phyloP scores from a whole-genome alignment of 2,888 invertebrate genomes.

The Chrysotoxum bicinctum region DNA sequence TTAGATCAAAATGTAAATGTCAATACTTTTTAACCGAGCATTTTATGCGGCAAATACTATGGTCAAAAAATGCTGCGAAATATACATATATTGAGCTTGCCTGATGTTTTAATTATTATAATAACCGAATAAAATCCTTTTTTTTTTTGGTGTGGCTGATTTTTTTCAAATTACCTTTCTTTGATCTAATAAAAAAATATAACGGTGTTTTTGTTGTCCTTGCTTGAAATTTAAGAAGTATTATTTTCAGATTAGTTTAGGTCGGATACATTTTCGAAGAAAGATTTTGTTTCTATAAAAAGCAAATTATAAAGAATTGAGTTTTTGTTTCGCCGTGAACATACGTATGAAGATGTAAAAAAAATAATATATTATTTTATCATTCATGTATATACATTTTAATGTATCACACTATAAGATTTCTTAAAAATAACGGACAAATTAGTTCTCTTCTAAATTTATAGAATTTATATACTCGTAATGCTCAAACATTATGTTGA shows the following conservation, averaged over 20 bases:
- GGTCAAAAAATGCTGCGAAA: neutral
- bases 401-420: too few relatives aligned
- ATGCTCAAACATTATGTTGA: too few relatives aligned
- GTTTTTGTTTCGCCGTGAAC: too few relatives aligned
- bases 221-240: neutral
- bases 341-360: too few relatives aligned
- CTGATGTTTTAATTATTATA: neutral
- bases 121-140: conserved; percentile 5
- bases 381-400: too few relatives aligned
- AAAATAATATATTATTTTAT: too few relatives aligned
- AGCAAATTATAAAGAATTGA: too few relatives aligned
- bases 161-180: neutral
- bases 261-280: too few relatives aligned
- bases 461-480: too few relatives aligned
- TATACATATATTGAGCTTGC: conserved; percentile 3
- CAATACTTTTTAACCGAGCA: neutral
- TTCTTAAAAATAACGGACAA: too few relatives aligned
- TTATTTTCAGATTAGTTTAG: neutral
- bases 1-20: conserved; percentile 2
- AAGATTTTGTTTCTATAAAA: too few relatives aligned
- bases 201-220: neutral
- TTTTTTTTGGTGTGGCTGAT: conserved; percentile 12
- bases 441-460: too few relatives aligned
- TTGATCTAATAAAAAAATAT: neutral
- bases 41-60: neutral